Base-by-base conservation (phyloP, 2,888 invertebrate genomes). In the Bhutanitis thaidina region DNA sequence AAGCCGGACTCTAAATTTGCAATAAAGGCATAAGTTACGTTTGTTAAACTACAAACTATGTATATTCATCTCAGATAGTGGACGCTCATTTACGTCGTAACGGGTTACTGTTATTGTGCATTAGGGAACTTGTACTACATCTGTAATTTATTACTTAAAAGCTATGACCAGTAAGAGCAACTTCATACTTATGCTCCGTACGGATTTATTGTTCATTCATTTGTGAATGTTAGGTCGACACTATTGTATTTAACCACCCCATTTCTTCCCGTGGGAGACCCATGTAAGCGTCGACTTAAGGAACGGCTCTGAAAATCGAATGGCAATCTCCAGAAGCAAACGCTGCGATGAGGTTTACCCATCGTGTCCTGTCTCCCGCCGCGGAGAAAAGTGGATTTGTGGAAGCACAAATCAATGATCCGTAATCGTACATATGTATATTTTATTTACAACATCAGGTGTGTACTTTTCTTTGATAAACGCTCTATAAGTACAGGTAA, bases 11-110 rank as follows among this genome's bases (percentile, higher is more conserved):
- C 39, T 50, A 50, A 50, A 50, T 44, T 50, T 44, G 39, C 38
- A 44, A 50, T 50, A 50, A 38, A 44, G 44, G 44, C 49, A 39
- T 39, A 50, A 44, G 39, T 50, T 50, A 43, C 44, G 44, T 44
- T 50, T 15, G 40, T 38, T 44, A 25, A 43, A 39, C 44, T 50
- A 39, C 12, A 50, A 45, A 51, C 51, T 51, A 45, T 51, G 51
- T 45, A 41, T 40, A 36, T 45, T 45, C 39, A 45, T 51, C 51
- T 45, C 16, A 20, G 20, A 35, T 40, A 27, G 40, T 40, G 51
- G 29, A 45, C 40, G 38, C 51, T 45, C 30, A 41, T 51, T 45
- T 51, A 36, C 51, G 51, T 41, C 45, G 41, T 45, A 40, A 36
- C 51, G 15, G 8, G 45, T 29, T 27, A 27, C 29, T 16, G 45